Conservation (phyloP, 2,113 vertebrate genomes). For the Crotophaga sulcirostris region DNA sequence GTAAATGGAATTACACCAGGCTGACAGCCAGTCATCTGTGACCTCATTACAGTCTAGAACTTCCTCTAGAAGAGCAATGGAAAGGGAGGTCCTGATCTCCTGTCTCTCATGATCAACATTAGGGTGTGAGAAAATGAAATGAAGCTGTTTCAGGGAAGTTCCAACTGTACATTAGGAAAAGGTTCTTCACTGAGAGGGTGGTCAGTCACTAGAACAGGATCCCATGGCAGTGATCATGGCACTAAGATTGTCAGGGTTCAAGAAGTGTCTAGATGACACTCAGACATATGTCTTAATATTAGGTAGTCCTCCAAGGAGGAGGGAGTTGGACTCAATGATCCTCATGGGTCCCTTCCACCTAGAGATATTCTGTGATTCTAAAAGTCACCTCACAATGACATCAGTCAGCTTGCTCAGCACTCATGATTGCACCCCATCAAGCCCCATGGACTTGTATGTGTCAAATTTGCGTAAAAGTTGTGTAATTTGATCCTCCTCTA, state of each 20-base stretch:
- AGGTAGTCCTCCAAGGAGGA: not conserved
- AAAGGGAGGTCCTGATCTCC: not conserved
- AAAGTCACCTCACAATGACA: not conserved
- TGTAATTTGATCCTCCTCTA: not conserved
- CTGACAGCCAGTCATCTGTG: not conserved
- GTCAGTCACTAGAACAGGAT: not conserved
- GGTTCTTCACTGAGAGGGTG: not conserved
- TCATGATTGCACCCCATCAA: not conserved
- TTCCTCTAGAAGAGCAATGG: not conserved
- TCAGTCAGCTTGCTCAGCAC: not conserved
- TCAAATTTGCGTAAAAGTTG: not conserved
- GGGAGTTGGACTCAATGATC: not conserved
- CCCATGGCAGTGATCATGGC: not conserved
- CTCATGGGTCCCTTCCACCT: not conserved
- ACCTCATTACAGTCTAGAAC: not conserved
- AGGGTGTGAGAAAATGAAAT: not conserved
- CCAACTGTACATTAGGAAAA: too few species aligned
- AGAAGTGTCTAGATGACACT: not conserved
- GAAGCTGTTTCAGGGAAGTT: not conserved
- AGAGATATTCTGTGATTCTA: not conserved
- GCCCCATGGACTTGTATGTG: not conserved
- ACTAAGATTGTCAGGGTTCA: not conserved
- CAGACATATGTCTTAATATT: not conserved
- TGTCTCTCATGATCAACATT: not conserved
- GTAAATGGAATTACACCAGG: not conserved